phyloP scores from a whole-genome alignment of 2,888 invertebrate species.

The Agrotis puta region DNA sequence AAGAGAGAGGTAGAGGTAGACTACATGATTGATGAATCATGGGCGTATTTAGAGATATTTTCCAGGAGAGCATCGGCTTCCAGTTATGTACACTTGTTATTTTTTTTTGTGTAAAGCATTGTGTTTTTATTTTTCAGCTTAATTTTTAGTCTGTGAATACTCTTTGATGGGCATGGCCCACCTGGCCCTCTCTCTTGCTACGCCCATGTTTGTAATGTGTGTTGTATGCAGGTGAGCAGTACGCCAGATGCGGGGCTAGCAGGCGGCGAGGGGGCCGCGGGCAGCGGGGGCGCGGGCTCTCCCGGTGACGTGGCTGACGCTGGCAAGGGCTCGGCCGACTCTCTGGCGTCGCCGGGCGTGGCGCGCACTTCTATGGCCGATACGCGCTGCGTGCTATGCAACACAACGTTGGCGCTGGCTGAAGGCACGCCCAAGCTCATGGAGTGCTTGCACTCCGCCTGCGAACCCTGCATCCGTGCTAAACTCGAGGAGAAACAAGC shows the following conservation, averaged over 20 bases:
- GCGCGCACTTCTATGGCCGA: slow-evolving; percentile 72
- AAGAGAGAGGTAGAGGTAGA: too few species aligned
- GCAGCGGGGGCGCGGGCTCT: slow-evolving; percentile 56
- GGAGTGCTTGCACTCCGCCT: slow-evolving; percentile 97
- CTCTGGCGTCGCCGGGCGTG: slow-evolving; percentile 81
- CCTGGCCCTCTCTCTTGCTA: too few species aligned
- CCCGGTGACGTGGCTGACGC: slow-evolving; percentile 57
- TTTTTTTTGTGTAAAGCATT: too few species aligned
- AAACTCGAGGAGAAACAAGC: slow-evolving; percentile 91
- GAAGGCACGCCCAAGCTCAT: slow-evolving; percentile 94
- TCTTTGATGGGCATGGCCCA: too few species aligned
- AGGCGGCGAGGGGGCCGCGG: slow-evolving; percentile 34
- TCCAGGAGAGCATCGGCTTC: too few species aligned
- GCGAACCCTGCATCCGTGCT: slow-evolving; percentile 93
- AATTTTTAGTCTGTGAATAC: too few species aligned
- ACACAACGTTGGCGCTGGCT: slow-evolving; percentile 75
- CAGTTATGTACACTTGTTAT: too few species aligned
- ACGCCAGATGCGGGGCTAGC: slow-evolving; percentile 59
- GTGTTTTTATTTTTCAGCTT: too few species aligned
- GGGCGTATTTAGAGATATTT: too few species aligned
- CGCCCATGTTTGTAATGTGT: not conserved
- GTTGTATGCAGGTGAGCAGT: slow-evolving; percentile 59
- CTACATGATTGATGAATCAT: too few species aligned
- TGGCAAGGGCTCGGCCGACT: slow-evolving; percentile 77
- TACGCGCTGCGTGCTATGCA: slow-evolving; percentile 91